Conservation (phyloP, 2,888 invertebrate genomes). For the Apamea epomidion region DNA sequence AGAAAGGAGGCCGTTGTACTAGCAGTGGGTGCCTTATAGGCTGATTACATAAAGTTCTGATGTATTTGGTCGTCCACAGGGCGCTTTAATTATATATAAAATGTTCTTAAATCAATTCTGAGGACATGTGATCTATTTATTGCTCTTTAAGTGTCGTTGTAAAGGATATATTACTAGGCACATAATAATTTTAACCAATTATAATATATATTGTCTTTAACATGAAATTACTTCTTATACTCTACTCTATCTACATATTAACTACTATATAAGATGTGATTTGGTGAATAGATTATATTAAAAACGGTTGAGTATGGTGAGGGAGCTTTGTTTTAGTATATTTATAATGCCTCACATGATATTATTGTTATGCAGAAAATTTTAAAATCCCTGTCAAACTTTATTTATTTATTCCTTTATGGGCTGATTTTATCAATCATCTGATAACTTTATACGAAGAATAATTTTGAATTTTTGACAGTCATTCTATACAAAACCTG, state of each 20-base stretch:
- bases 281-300: slow-evolving; percentile 12
- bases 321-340: slow-evolving; percentile 3
- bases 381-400: background rate
- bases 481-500: too few relatives aligned
- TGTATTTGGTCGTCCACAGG: slow-evolving; percentile 1
- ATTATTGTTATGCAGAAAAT: background rate
- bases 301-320: slow-evolving; percentile 9
- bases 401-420: background rate
- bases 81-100: background rate
- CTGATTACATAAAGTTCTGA: background rate
- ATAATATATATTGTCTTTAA: background rate
- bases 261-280: slow-evolving; percentile 12
- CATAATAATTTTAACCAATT: slow-evolving; percentile 4
- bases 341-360: background rate
- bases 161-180: slow-evolving; percentile 3
- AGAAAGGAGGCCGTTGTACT: background rate
- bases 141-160: slow-evolving; percentile 6
- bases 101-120: background rate
- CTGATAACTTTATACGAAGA: too few relatives aligned
- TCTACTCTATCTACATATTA: background rate
- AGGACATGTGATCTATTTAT: background rate
- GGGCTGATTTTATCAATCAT: too few relatives aligned
- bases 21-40: background rate
- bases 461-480: too few relatives aligned
- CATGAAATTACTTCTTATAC: slow-evolving; percentile 13